Evolutionary conservation across 2,888 invertebrate species (phyloP), one percentile per base, ranked within the genome.

Genomic region (Drosophila nr. fundita): DNA sequence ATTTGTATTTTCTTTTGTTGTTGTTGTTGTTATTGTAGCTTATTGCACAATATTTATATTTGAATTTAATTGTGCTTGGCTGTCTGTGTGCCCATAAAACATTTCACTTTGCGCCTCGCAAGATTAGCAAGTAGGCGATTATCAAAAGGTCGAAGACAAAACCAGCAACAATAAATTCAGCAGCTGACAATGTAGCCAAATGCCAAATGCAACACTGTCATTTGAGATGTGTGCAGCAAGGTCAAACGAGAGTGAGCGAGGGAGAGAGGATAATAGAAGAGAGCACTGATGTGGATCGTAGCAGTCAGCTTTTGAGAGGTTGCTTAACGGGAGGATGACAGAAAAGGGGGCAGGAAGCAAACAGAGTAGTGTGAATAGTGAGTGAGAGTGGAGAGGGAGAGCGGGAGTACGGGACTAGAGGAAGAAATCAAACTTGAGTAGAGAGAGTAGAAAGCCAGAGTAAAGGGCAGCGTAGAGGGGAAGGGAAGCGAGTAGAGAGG

Each of bases 31-130:
- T 78, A 32, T 63, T 68, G 21, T 29, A 27, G 40, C 53, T 62
- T 63, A 85, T 83, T 87, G 86, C 83, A 83, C 83, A 83, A 83
- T 83, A 83, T 82, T 83, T 82, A 80, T 85, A 78, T 87, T 82
- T 76, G 80, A 72, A 80, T 86, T 83, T 80, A 85, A 85, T 82
- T 85, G 77, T 76, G 74, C 42, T 68, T 66, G 49, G 13, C 2
- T 61, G 36, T 48, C 49, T 42, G 30, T 42, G 30, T 21, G 48
- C 27, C 36, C 30, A 69, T 69, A 40, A 70, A 73, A 59, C 58
- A 62, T 55, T 69, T 63, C 49, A 59, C 54, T 52, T 32, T 45
- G 57, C 75, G 36, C n/a, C 29, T 52, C 30, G 13, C 27, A 15
- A 34, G 15, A 34, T 34, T 34, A 24, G 13, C 38, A 27, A 29